Conservation (phyloP, 2,888 invertebrate genomes). For the Agrotis puta region DNA sequence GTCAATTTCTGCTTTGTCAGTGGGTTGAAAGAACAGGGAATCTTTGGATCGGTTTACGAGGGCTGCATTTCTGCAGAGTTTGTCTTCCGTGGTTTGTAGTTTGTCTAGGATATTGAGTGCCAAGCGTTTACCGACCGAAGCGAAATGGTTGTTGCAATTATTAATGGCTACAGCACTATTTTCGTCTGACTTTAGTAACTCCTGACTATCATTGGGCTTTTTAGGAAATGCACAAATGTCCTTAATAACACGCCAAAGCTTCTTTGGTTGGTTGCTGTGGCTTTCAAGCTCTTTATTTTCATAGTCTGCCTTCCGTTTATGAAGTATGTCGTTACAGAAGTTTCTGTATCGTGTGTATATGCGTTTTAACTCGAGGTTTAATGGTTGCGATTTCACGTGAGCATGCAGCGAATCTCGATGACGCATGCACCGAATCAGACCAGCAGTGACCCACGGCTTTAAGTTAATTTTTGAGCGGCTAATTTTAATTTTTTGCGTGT, state of each 20-base stretch:
- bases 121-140: not conserved
- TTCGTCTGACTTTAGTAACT: not conserved
- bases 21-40: conserved; percentile 9
- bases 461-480: not conserved
- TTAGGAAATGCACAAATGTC: not conserved
- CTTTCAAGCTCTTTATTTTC: not conserved
- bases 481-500: not conserved
- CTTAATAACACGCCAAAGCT: conserved; percentile 4
- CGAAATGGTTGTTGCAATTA: conserved; percentile 1
- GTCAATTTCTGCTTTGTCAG: not conserved
- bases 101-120: conserved; percentile 2
- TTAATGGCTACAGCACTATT: not conserved
- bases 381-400: not conserved
- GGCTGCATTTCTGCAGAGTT: not conserved
- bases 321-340: not conserved
- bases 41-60: not conserved
- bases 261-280: not conserved
- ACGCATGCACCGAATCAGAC: not conserved
- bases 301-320: not conserved
- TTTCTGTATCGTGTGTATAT: not conserved
- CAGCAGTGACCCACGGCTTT: not conserved
- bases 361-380: not conserved
- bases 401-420: not conserved
- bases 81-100: not conserved
- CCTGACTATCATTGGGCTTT: not conserved